Conservation (phyloP, 1,140 invertebrate genomes). For the Holotrichia oblita region DNA sequence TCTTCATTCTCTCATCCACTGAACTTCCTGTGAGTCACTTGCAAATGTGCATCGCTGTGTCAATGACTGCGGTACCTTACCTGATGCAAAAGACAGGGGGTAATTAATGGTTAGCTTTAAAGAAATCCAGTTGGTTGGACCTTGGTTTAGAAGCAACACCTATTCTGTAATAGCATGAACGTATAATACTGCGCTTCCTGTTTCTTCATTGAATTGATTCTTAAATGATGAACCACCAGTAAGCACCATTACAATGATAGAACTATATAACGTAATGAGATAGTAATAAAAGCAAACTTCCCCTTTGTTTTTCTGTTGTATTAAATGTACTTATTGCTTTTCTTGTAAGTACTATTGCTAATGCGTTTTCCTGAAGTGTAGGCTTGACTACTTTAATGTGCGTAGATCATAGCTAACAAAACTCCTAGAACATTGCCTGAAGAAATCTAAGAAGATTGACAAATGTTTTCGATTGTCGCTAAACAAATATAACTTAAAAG, state of each 20-base stretch:
- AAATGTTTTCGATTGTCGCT: slow-evolving; percentile 14
- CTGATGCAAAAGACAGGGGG: slow-evolving; percentile 18
- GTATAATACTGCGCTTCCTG: neutral
- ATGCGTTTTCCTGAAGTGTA: too few relatives aligned
- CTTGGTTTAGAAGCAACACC: neutral
- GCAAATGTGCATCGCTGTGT: slow-evolving; percentile 19
- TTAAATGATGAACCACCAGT: neutral
- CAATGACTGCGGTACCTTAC: slow-evolving; percentile 36
- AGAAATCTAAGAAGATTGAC: neutral
- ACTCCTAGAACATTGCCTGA: neutral
- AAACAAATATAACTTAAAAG: slow-evolving; percentile 24
- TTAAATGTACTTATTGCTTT: too few relatives aligned
- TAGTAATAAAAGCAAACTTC: too few relatives aligned
- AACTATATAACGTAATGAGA: too few relatives aligned
- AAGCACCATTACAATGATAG: too few relatives aligned
- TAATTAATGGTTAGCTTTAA: slow-evolving; percentile 34
- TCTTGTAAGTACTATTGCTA: too few relatives aligned
- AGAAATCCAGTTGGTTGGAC: slow-evolving; percentile 30
- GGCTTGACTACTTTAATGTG: too few relatives aligned
- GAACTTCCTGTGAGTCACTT: slow-evolving; percentile 32
- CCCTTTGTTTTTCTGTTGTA: too few relatives aligned
- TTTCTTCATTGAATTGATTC: neutral
- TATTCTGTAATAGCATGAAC: neutral
- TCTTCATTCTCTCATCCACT: neutral
- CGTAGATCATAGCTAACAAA: too few relatives aligned